Percentiles rank a stretch among this genome's conserved stretches.
These are phyloP conservation scores for Aphelenchoides bicaudatus DNA, from an alignment of 2,888 invertebrate species.

Conservation along the genomic window DNA sequence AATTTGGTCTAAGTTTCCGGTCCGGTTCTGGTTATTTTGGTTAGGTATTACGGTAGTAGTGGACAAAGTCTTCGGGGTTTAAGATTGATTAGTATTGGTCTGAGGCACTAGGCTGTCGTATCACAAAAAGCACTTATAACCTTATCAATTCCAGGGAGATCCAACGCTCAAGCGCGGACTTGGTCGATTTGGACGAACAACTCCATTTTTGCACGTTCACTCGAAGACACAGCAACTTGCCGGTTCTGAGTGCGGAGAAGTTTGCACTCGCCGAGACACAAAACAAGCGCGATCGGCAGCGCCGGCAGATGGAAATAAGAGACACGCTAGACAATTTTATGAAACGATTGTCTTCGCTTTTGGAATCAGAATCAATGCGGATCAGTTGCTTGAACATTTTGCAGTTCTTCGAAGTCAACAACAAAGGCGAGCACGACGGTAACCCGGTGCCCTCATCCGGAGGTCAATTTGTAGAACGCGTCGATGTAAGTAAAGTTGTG, in stretches of 20 bases:
- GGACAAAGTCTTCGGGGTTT: too few relatives aligned
- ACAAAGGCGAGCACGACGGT: slow-evolving; percentile 7
- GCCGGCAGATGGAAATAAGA: slow-evolving; percentile 5
- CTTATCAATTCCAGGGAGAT: slow-evolving; percentile 3
- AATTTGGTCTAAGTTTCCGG: too few relatives aligned
- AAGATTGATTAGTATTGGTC: too few relatives aligned
- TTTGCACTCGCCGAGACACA: slow-evolving; percentile 4
- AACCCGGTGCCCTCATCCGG: slow-evolving; percentile 4
- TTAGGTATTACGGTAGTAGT: too few relatives aligned
- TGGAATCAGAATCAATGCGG: not conserved
- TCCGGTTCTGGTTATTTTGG: too few relatives aligned
- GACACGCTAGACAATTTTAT: not conserved
- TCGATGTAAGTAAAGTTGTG: not conserved
- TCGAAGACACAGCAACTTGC: not conserved
- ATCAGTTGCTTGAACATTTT: slow-evolving; percentile 10
- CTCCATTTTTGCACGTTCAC: slow-evolving; percentile 16
- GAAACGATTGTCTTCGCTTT: not conserved
- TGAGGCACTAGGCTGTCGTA: not conserved
- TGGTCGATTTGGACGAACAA: slow-evolving; percentile 10
- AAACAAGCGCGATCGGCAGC: not conserved
- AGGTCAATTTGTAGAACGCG: not conserved
- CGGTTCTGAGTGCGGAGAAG: slow-evolving; percentile 1
- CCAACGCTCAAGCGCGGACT: slow-evolving; percentile 7
- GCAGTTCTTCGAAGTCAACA: slow-evolving; percentile 15
- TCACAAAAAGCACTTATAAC: not conserved